phyloP scores from a whole-genome alignment of 1,140 invertebrate species.

The Drosophila tani region DNA sequence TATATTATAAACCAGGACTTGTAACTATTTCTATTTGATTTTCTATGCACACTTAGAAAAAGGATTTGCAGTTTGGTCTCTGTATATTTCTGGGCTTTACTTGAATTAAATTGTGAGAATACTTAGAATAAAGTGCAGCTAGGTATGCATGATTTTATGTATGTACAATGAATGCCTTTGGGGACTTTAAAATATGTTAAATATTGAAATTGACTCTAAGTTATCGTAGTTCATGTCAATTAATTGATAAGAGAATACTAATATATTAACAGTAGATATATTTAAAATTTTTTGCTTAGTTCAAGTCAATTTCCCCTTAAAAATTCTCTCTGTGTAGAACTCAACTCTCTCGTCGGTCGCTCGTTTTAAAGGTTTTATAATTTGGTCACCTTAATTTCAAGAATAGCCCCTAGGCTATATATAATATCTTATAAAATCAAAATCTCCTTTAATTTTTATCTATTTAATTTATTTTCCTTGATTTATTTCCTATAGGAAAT shows the following conservation, averaged over 20 bases:
- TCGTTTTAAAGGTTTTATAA: background rate
- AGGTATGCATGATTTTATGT: constrained; percentile 6
- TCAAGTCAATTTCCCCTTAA: too few relatives aligned
- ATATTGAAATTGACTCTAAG: too few relatives aligned
- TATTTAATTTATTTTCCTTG: background rate
- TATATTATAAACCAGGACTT: background rate
- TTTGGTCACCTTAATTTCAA: too few relatives aligned
- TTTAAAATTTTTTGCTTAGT: background rate
- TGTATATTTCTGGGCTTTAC: constrained; percentile 5
- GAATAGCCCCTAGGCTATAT: background rate
- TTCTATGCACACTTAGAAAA: constrained; percentile 36
- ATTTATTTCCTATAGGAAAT: background rate
- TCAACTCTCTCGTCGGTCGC: background rate
- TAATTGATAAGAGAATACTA: background rate
- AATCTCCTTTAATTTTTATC: background rate
- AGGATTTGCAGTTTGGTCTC: constrained; percentile 36
- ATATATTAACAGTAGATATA: background rate
- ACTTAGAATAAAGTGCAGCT: constrained; percentile 10
- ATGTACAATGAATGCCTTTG: constrained; percentile 34
- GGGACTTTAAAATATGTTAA: background rate
- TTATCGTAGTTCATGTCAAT: constrained; percentile 1
- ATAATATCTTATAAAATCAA: background rate
- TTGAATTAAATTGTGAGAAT: constrained; percentile 11
- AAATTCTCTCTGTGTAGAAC: too few relatives aligned
- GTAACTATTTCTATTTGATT: background rate